These are phyloP conservation scores for Ophiothrix spiculata DNA, from an alignment of 35 echinoderm and acorn worm species.

Conservation along the genomic window DNA sequence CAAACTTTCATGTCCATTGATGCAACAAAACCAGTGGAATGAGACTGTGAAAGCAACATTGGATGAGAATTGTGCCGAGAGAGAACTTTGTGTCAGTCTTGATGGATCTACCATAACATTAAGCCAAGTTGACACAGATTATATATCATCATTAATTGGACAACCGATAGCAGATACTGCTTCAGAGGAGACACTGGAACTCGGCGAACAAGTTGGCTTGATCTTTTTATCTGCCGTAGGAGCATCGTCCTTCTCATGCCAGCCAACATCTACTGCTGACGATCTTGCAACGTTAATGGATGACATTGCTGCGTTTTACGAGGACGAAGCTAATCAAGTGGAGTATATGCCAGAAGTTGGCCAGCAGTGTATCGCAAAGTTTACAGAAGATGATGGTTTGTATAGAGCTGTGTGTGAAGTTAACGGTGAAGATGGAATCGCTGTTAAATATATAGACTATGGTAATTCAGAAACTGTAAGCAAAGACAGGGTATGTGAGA, in stretches of 20 bases:
- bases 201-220: not conserved
- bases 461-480: conserved; percentile 59
- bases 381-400: conserved; percentile 72
- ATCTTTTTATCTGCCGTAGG: not conserved
- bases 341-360: conserved; percentile 35
- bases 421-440: conserved; percentile 25
- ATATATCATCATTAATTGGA: not conserved
- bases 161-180: not conserved
- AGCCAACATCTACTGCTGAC: not conserved
- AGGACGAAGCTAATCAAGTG: too few species aligned
- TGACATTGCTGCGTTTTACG: too few species aligned
- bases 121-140: not conserved
- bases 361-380: conserved; percentile 67
- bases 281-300: too few species aligned
- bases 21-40: too few species aligned
- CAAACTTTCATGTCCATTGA: too few species aligned
- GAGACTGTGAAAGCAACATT: too few species aligned
- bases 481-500: not conserved
- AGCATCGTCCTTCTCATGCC: not conserved
- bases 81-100: not conserved
- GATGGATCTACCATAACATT: not conserved
- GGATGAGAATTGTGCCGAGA: too few species aligned
- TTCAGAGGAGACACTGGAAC: not conserved
- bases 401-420: too few species aligned
- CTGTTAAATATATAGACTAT: conserved; percentile 75